phyloP scores from a whole-genome alignment of 1,140 invertebrate species.

The Hesperophylax magnus region DNA sequence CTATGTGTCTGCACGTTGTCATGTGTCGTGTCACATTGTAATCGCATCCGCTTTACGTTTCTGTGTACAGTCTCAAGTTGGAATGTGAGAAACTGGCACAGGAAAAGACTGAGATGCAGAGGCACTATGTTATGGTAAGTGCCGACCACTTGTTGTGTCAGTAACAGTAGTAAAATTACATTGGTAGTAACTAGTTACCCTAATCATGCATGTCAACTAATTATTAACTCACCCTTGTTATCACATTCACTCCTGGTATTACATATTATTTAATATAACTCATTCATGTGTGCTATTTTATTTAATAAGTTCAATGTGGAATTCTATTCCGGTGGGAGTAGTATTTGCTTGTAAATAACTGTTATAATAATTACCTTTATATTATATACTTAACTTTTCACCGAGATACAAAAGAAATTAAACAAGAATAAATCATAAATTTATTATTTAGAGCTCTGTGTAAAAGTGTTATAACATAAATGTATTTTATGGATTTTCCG shows the following conservation, averaged over 20 bases:
- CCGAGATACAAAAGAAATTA: too few relatives aligned
- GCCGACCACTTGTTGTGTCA: conserved; percentile 25
- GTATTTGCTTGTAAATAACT: too few relatives aligned
- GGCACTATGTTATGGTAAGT: conserved; percentile 98
- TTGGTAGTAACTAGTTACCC: background rate
- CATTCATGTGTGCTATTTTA: background rate
- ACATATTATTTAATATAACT: background rate
- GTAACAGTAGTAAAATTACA: background rate
- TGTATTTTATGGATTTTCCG: too few relatives aligned
- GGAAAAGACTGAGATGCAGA: conserved; percentile 98
- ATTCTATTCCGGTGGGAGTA: too few relatives aligned
- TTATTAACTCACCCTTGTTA: too few relatives aligned
- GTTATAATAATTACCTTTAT: too few relatives aligned
- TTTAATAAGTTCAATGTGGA: background rate
- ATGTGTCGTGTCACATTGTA: conserved; percentile 46
- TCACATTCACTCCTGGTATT: background rate
- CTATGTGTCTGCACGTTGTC: conserved; percentile 49
- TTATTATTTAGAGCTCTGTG: too few relatives aligned
- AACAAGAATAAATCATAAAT: too few relatives aligned
- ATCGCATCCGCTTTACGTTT: conserved; percentile 61
- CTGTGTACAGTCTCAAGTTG: conserved; percentile 84
- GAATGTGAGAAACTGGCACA: conserved; percentile 96
- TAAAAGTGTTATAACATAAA: too few relatives aligned
- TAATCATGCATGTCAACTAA: background rate
- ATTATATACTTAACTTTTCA: too few relatives aligned